phyloP scores from a whole-genome alignment of 2,797 vertebrate species.

The Apogon talboti region DNA sequence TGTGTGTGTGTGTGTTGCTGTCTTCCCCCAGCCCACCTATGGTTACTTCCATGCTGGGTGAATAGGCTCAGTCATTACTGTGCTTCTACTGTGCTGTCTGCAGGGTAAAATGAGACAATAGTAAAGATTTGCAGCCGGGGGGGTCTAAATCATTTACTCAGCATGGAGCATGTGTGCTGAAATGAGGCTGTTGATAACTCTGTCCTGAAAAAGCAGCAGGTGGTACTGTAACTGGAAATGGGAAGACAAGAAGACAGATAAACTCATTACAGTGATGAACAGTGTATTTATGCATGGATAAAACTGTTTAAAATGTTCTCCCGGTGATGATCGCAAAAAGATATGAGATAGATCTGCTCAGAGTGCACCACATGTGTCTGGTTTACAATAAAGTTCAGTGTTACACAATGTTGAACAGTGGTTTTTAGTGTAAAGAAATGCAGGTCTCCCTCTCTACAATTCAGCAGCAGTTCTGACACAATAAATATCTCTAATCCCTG shows the following conservation, averaged over 20 bases:
- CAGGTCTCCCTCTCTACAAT: neutral
- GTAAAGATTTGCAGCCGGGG: slow-evolving; percentile 79
- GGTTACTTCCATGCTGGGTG: slow-evolving; percentile 70
- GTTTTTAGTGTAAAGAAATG: neutral
- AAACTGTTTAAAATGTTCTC: slow-evolving; percentile 50
- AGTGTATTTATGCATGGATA: slow-evolving; percentile 53
- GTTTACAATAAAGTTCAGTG: neutral
- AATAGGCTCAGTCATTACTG: slow-evolving; percentile 81
- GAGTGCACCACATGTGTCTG: neutral
- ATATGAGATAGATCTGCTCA: slow-evolving; percentile 2
- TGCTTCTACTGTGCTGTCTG: slow-evolving; percentile 73
- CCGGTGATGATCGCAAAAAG: slow-evolving; percentile 42
- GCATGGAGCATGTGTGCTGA: slow-evolving; percentile 64
- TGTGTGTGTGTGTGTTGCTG: slow-evolving; percentile 17
- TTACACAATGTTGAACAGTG: neutral
- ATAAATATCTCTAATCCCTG: neutral
- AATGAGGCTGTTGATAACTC: slow-evolving; percentile 67
- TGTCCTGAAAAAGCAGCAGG: slow-evolving; percentile 69
- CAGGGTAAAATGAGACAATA: slow-evolving; percentile 79
- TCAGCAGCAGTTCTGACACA: neutral
- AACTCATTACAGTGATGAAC: slow-evolving; percentile 63
- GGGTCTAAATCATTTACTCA: slow-evolving; percentile 76
- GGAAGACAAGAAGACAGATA: slow-evolving; percentile 45
- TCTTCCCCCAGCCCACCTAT: slow-evolving; percentile 59
- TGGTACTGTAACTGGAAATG: slow-evolving; percentile 64